Evolutionary conservation across 92 coral and sea anemone species (phyloP), one percentile per base, ranked within the genome.

Genomic region (Micromussa lordhowensis): DNA sequence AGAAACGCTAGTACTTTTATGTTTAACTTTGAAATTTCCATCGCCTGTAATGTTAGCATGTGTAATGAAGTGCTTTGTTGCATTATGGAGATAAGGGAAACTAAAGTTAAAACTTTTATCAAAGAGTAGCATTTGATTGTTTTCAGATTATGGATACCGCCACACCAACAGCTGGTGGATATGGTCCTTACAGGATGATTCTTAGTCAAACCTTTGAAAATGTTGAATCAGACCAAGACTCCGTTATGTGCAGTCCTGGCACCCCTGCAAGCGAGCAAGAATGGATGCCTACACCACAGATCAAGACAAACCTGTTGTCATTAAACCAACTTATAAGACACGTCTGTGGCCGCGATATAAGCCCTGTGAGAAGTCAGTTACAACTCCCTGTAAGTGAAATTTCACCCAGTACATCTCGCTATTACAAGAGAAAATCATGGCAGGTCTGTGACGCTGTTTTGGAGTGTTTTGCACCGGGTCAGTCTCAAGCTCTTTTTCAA

Each of bases 361-460:
- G 92, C 78, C 92, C 92, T 36, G 82, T 75, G 30, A 71, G 92
- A 28, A 15, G 83, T 72, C 88, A 89, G 83, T 72, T 83, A 63
- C 63, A 54, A 26, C 51, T 54, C 22, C 84, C 80, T 71, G 55
- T 89, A 26, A 63, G 82, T 61, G 85, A 89, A 11, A 61, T 89
- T 24, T 68, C 92, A 26, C 79, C 64, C n/a, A 76, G 88, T 34
- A 89, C 89, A 66, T 64, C 57, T 63, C 70, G 89, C 12, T 89
- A 78, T 78, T 89, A 89, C 84, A 89, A 89, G 84, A 83, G 89
- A 63, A 89, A 89, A 73, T 69, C 92, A 71, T 19, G 53, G 73
- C 88, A 89, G n/a, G 68, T 81, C 31, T 83, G 88, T 83, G 58
- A 83, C 70, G 34, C 72, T 1, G 84, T 73, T 30, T 36, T 89